These are phyloP conservation scores for Leucoptera coffeella DNA, from an alignment of 2,888 invertebrate species.

Conservation along the genomic window DNA sequence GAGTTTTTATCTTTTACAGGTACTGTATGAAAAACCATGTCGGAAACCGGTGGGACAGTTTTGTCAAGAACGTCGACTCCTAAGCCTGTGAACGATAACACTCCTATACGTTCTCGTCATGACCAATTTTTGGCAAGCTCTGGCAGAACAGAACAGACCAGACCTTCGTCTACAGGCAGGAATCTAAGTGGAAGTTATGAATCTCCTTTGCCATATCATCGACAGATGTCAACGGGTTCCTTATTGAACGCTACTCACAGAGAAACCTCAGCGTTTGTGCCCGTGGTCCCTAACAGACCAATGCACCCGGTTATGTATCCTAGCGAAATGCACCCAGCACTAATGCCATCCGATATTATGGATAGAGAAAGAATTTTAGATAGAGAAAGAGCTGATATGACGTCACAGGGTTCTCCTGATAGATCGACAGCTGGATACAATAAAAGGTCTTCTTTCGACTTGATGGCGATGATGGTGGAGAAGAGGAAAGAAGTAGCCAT, in stretches of 20 bases:
- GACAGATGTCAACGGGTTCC: conserved; percentile 52
- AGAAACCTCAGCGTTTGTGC: conserved; percentile 81
- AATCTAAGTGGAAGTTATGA: conserved; percentile 53
- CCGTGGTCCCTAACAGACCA: conserved; percentile 74
- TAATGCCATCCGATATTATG: conserved; percentile 55
- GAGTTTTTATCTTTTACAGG: conserved; percentile 19
- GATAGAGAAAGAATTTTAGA: conserved; percentile 50
- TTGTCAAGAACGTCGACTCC: conserved; percentile 44
- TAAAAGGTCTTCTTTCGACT: conserved; percentile 61
- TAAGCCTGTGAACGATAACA: conserved; percentile 39
- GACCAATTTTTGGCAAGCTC: conserved; percentile 56
- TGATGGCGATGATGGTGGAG: conserved; percentile 88
- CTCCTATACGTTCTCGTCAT: conserved; percentile 49
- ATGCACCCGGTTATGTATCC: conserved; percentile 68
- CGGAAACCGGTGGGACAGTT: conserved; percentile 37
- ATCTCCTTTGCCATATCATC: conserved; percentile 61
- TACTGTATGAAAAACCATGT: conserved; percentile 30
- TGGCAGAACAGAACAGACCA: conserved; percentile 31
- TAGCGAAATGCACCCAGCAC: conserved; percentile 62
- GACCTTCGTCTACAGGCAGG: conserved; percentile 46
- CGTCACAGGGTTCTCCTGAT: conserved; percentile 43
- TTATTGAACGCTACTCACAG: conserved; percentile 55
- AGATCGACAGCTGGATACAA: conserved; percentile 30
- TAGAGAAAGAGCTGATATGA: conserved; percentile 31
- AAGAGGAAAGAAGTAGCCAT: conserved; percentile 77